A percentile compares a stretch with the other conserved stretches of the same genome.
Evolutionary conservation across 2,888 invertebrate species (phyloP).

Genomic region (Caenorhabditis sp.): DNA sequence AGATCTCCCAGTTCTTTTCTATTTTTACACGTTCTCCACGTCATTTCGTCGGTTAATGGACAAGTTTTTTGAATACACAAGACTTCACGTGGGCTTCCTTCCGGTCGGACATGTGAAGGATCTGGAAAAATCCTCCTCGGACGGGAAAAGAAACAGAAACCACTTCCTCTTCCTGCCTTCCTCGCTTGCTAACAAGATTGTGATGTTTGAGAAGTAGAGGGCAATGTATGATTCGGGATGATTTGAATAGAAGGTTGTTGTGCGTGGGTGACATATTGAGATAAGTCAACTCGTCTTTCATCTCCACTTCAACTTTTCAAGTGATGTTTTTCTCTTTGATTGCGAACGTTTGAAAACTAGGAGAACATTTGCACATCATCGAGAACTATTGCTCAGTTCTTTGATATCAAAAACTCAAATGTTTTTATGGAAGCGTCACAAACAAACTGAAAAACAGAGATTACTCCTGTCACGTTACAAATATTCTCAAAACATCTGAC

Average conservation of each 20-base stretch:
- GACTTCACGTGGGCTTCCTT: slow-evolving; percentile 38
- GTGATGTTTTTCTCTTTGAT: slow-evolving; percentile 8
- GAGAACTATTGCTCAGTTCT: neutral
- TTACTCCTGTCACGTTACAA: no score
- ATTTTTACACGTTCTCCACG: slow-evolving; percentile 35
- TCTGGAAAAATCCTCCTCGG: neutral
- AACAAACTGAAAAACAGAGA: no score
- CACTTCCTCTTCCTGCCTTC: slow-evolving; percentile 27
- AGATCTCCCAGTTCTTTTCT: slow-evolving; percentile 14
- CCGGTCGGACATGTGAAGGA: neutral
- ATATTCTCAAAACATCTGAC: no score
- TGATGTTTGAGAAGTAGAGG: slow-evolving; percentile 48
- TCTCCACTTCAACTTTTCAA: neutral
- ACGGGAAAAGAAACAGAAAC: slow-evolving; percentile 33
- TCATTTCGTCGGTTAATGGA: slow-evolving; percentile 34
- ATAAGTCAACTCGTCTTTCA: slow-evolving; percentile 16
- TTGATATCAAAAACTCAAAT: neutral
- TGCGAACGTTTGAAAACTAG: neutral
- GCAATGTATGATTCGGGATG: slow-evolving; percentile 46
- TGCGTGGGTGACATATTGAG: slow-evolving; percentile 44
- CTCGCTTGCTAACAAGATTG: slow-evolving; percentile 12
- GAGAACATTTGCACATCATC: neutral
- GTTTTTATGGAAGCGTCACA: neutral
- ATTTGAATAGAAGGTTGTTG: slow-evolving; percentile 28
- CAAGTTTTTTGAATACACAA: slow-evolving; percentile 2